These are phyloP conservation scores for Phymanthus crucifer DNA, from an alignment of 92 coral and sea anemone genomes.

Conservation along the genomic window DNA sequence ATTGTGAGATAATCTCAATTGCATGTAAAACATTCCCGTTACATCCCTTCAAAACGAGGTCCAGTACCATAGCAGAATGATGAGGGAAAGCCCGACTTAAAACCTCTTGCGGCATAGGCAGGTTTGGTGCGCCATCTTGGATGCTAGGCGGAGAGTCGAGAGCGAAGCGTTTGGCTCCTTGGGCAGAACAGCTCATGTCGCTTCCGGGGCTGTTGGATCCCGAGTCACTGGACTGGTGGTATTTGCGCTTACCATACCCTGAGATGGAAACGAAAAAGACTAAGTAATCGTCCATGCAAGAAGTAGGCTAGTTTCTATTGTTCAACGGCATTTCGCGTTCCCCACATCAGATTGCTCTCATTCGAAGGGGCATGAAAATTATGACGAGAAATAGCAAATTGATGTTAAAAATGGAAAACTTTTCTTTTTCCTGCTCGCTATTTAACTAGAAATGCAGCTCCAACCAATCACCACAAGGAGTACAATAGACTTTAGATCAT, in stretches of 20 bases:
- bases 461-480: too few species aligned
- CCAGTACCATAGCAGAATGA: constrained; percentile 64
- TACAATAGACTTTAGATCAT: too few species aligned
- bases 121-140: constrained; percentile 45
- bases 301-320: not conserved
- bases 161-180: constrained; percentile 43
- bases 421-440: too few species aligned
- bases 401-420: too few species aligned
- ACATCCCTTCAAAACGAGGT: constrained; percentile 86
- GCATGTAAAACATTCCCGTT: constrained; percentile 92
- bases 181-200: constrained; percentile 53
- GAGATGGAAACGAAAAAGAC: too few species aligned
- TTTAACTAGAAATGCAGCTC: too few species aligned
- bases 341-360: too few species aligned
- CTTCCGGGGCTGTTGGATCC: constrained; percentile 65
- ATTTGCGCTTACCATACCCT: constrained; percentile 54
- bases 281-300: too few species aligned
- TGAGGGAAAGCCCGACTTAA: constrained; percentile 83
- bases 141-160: constrained; percentile 65
- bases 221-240: constrained; percentile 49
- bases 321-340: too few species aligned
- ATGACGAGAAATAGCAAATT: too few species aligned
- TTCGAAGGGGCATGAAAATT: too few species aligned
- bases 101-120: constrained; percentile 78
- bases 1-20: constrained; percentile 80